phyloP scores from a whole-genome alignment of 1,140 invertebrate species.

The Cyphomyrmex costatus region DNA sequence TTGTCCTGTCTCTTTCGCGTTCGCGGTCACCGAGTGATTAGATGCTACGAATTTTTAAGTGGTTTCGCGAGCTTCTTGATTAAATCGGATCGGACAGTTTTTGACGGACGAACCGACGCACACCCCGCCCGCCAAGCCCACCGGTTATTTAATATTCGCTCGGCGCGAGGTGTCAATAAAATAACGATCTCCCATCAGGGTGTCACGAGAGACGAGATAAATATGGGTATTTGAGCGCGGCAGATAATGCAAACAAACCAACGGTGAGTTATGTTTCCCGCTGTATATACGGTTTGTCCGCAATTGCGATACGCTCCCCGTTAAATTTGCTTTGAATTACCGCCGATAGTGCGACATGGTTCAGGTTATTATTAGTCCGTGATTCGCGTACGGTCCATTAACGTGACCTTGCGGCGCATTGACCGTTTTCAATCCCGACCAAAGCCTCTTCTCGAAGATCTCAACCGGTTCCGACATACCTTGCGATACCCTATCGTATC shows the following conservation, averaged over 20 bases:
- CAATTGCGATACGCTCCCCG: constrained; percentile 80
- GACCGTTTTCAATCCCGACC: constrained; percentile 55
- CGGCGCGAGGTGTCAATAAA: constrained; percentile 79
- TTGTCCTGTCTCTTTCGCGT: constrained; percentile 21
- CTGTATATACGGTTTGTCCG: constrained; percentile 77
- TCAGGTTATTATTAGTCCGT: constrained; percentile 82
- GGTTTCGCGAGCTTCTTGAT: constrained; percentile 21
- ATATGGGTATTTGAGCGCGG: constrained; percentile 83
- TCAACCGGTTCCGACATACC: neutral
- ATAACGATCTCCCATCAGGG: constrained; percentile 80
- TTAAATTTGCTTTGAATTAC: constrained; percentile 85
- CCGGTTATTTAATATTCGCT: constrained; percentile 74
- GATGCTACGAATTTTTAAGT: neutral
- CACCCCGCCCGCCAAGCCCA: constrained; percentile 29
- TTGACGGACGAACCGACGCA: neutral
- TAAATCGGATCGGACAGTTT: neutral
- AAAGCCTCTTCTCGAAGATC: neutral
- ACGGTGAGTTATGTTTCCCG: constrained; percentile 83
- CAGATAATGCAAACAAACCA: constrained; percentile 85
- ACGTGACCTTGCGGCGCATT: constrained; percentile 72
- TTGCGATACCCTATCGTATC: neutral
- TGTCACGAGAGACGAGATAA: constrained; percentile 82
- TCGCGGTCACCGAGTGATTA: neutral
- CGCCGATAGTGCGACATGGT: constrained; percentile 78
- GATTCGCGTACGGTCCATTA: constrained; percentile 81